phyloP scores from a whole-genome alignment of 2,113 vertebrate species.

The Otolemur garnettii region DNA sequence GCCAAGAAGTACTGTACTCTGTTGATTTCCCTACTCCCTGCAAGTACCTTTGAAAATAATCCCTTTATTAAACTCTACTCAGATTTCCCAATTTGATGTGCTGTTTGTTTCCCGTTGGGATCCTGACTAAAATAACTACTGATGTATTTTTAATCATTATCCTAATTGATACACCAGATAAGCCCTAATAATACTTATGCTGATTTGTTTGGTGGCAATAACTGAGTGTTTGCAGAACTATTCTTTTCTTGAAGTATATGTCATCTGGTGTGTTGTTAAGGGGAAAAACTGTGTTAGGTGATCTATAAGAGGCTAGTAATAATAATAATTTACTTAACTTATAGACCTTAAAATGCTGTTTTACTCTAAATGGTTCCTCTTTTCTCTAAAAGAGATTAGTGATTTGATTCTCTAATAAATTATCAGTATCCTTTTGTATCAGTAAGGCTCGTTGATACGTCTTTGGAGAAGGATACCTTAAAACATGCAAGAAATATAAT shows the following conservation, averaged over 20 bases:
- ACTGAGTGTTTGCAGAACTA: neutral
- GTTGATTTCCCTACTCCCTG: neutral
- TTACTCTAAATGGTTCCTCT: neutral
- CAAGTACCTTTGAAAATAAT: neutral
- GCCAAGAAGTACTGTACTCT: neutral
- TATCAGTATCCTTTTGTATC: neutral
- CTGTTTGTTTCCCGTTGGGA: constrained; percentile 4
- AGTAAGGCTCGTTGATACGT: neutral
- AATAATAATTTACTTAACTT: constrained; percentile 42
- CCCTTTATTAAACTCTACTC: neutral
- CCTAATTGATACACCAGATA: constrained; percentile 21
- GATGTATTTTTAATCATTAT: constrained; percentile 53
- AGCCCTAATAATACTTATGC: neutral
- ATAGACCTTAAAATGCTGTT: neutral
- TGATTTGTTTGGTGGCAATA: neutral
- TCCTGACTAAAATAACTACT: constrained; percentile 24
- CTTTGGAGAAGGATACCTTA: neutral
- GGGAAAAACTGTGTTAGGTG: constrained; percentile 2
- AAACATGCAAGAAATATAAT: neutral
- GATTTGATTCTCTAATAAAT: constrained; percentile 1
- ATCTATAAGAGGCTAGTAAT: constrained; percentile 23
- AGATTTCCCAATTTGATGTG: neutral
- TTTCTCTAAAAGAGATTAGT: neutral
- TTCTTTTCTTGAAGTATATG: neutral
- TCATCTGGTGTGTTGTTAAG: constrained; percentile 8